These are phyloP conservation scores for Bufo bufo DNA, from an alignment of 2,113 vertebrate genomes.

Conservation along the genomic window DNA sequence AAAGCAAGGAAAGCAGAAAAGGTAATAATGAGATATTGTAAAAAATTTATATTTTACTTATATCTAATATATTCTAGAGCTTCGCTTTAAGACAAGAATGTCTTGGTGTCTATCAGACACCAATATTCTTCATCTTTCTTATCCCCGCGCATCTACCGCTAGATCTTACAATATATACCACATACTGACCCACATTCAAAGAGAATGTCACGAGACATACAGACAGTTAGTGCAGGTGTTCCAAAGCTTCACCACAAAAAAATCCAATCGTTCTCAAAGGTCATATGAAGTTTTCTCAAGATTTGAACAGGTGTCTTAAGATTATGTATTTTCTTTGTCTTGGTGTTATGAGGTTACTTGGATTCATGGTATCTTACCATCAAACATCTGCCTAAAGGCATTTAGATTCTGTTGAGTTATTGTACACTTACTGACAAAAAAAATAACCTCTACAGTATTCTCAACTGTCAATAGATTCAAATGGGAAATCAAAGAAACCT, in stretches of 20 bases:
- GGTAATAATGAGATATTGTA: background rate
- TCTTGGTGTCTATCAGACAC: background rate
- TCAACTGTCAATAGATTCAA: too few species aligned
- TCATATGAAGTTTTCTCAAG: background rate
- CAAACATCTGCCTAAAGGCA: background rate
- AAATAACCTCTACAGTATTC: too few species aligned
- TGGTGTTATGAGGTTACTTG: background rate
- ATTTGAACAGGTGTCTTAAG: background rate
- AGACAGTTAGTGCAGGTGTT: conserved; percentile 31
- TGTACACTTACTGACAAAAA: too few species aligned
- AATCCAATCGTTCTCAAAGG: background rate
- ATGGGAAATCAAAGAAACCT: too few species aligned
- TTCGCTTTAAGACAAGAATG: background rate
- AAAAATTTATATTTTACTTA: background rate
- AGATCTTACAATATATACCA: conserved; percentile 8
- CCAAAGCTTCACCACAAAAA: background rate
- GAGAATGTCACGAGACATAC: background rate
- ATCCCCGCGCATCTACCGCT: conserved; percentile 4
- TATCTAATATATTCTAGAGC: background rate
- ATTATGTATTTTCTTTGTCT: background rate
- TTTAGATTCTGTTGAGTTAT: background rate
- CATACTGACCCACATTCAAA: background rate
- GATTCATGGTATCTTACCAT: background rate
- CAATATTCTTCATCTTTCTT: background rate
- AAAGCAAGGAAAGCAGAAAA: background rate